phyloP scores from a whole-genome alignment of 2,797 vertebrate species.

The Synanceia verrucosa region DNA sequence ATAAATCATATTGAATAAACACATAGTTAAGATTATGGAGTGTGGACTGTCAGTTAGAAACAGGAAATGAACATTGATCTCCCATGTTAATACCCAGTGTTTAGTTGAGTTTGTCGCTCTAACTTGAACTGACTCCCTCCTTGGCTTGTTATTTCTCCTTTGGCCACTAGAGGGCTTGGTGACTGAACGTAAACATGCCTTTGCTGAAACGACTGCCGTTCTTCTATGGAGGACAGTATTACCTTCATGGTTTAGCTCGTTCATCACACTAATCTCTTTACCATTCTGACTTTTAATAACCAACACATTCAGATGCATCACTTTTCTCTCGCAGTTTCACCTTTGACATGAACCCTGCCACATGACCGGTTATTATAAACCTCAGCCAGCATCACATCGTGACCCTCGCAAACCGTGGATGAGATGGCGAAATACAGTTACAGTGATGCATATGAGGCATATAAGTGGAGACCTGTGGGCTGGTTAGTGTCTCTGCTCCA shows the following conservation, averaged over 20 bases:
- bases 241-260: neutral
- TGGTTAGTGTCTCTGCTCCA: constrained; percentile 8
- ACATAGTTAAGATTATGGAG: neutral
- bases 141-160: too few species aligned
- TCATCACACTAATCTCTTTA: neutral
- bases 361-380: constrained; percentile 35
- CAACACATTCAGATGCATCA: neutral
- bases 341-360: constrained; percentile 32
- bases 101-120: neutral
- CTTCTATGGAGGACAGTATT: neutral
- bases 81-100: neutral
- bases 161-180: neutral
- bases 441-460: constrained; percentile 9
- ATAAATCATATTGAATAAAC: neutral
- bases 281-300: neutral
- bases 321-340: constrained; percentile 7
- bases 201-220: neutral
- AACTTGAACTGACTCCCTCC: too few species aligned
- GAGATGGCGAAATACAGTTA: constrained; percentile 44
- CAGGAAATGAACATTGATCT: rapidly evolving
- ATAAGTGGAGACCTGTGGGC: constrained; percentile 30
- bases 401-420: constrained; percentile 46
- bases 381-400: neutral
- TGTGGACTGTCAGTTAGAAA: neutral
- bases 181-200: neutral